Base-by-base conservation (phyloP, 2,797 vertebrate species). In the Urophycis tenuis region DNA sequence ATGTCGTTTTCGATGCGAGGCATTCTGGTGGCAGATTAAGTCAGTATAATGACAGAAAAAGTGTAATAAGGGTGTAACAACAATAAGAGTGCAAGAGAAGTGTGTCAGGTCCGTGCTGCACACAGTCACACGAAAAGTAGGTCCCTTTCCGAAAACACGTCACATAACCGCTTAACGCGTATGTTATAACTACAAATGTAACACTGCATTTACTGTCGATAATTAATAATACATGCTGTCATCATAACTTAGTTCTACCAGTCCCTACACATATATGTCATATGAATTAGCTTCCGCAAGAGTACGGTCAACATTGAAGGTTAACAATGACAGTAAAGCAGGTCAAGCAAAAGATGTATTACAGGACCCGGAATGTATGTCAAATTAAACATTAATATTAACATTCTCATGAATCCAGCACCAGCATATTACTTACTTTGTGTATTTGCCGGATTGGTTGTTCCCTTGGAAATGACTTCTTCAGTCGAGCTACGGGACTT, bases 1-100 rank as follows among this genome's bases (percentile, higher is more conserved):
- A 99, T 94, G 90, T 99, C 97, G 22, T 92, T 92, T 76, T 99
- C 97, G 82, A 99, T 94, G 10, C 96, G 95, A 83, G 97, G 96
- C 97, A 99, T 99, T 80, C 81, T 89, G 80, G 79, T 25, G 69
- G 71, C 60, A 39, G 70, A 49, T 15, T 74, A 14, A 34, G 64
- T 2, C 73, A 72, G 32, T 71, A n/a, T 0, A n/a, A 6, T 6
- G 22, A 60, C 35, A n/a, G 30, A 6, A 8, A 64, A 49, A 10
- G 25, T 53, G 36, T 15, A 76, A 29, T 60, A 45, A 35, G 9
- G 60, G 10, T 64, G 67, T 29, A 49, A 32, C 30, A 72, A 72
- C n/a, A 45, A 41, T 7, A 60, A 25, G 22, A 6, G n/a, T 25
- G n/a, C 2, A n/a, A 60, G 53, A 60, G 53, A 60, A 60, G 53